A percentile compares a stretch with the other conserved stretches of the same genome.
phyloP scores from a whole-genome alignment of 2,888 invertebrate genomes.

The Drosophila siamana region DNA sequence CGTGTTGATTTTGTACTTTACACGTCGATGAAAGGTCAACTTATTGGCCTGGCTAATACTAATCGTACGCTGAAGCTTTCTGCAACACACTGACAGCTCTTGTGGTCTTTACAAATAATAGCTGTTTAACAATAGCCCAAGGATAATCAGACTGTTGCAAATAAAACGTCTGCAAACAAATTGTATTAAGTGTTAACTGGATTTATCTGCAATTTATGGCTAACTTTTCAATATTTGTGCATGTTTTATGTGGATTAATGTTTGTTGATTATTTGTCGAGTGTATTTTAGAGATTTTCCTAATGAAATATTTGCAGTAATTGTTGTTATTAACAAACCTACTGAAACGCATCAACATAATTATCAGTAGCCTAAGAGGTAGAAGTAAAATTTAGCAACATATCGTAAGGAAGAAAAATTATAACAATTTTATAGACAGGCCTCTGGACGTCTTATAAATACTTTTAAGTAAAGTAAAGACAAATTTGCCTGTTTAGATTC shows the following conservation, averaged over 20 bases:
- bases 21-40: conserved; percentile 20
- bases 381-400: too few relatives aligned
- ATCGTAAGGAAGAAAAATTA: too few relatives aligned
- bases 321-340: neutral
- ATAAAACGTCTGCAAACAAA: neutral
- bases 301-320: neutral
- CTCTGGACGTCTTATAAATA: too few relatives aligned
- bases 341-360: too few relatives aligned
- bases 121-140: neutral
- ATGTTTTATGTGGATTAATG: neutral
- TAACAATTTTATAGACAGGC: too few relatives aligned
- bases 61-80: neutral
- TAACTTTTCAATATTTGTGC: neutral
- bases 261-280: neutral
- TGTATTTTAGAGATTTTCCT: neutral
- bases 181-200: neutral
- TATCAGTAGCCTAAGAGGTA: too few relatives aligned
- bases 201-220: neutral
- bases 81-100: conserved; percentile 15
- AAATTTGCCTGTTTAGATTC: too few relatives aligned
- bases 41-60: neutral
- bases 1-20: conserved; percentile 75
- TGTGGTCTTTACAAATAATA: conserved; percentile 15
- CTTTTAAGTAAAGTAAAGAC: too few relatives aligned
- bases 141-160: neutral